Conservation (phyloP, 2,797 vertebrate species). For the Rhodeus uyekii region DNA sequence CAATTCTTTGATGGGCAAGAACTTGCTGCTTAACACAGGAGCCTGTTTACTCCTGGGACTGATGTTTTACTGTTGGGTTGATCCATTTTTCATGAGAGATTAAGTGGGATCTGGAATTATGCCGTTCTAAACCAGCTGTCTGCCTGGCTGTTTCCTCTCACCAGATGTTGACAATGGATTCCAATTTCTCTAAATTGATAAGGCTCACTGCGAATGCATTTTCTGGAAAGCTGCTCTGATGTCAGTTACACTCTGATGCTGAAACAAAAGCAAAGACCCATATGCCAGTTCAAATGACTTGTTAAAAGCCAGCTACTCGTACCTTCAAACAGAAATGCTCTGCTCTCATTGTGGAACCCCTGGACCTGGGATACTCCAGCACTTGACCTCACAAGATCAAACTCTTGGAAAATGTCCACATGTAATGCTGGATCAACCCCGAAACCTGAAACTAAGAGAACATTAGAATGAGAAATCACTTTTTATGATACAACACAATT, state of each 20-base stretch:
- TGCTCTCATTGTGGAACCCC: slow-evolving; percentile 85
- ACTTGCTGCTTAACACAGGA: slow-evolving; percentile 40
- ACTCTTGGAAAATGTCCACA: slow-evolving; percentile 81
- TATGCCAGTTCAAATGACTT: background rate
- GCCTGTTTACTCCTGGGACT: slow-evolving; percentile 47
- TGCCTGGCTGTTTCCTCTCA: slow-evolving; percentile 37
- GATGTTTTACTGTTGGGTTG: slow-evolving; percentile 48
- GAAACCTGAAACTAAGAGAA: slow-evolving; percentile 72
- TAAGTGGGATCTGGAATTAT: slow-evolving; percentile 48
- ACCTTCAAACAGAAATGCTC: slow-evolving; percentile 87
- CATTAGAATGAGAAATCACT: background rate
- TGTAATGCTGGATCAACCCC: slow-evolving; percentile 81
- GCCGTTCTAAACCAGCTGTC: slow-evolving; percentile 39
- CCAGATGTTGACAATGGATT: slow-evolving; percentile 51
- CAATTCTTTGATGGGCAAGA: slow-evolving; percentile 43
- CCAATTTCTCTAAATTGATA: slow-evolving; percentile 38
- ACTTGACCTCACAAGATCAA: slow-evolving; percentile 74
- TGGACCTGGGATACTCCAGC: slow-evolving; percentile 81
- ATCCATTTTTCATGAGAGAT: slow-evolving; percentile 58
- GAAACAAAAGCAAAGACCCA: slow-evolving; percentile 4
- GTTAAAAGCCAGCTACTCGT: slow-evolving; percentile 48
- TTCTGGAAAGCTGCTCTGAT: slow-evolving; percentile 10
- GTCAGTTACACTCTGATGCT: background rate
- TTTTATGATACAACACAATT: background rate
- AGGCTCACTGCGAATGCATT: background rate